phyloP scores from a whole-genome alignment of 1,140 invertebrate species.

The Drosophila neocordata region DNA sequence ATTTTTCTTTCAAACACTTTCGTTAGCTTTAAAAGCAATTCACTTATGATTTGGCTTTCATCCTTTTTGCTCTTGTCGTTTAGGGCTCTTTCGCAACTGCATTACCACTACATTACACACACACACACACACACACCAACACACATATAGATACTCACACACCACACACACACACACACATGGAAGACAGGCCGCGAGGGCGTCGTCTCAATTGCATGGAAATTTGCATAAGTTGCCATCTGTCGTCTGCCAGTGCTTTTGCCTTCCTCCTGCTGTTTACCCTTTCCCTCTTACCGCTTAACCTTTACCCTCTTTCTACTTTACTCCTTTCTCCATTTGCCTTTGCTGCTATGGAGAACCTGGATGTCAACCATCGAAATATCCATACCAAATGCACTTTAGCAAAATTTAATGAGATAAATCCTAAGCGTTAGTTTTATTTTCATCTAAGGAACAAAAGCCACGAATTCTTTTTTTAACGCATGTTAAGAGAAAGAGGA shows the following conservation, averaged over 20 bases:
- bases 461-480: not conserved
- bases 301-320: no score
- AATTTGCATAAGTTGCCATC: slow-evolving; percentile 78
- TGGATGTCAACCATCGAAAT: slow-evolving; percentile 12
- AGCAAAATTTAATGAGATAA: slow-evolving; percentile 52
- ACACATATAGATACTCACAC: not conserved
- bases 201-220: slow-evolving; percentile 72
- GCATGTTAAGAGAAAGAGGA: not conserved
- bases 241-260: slow-evolving; percentile 47
- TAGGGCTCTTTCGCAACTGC: slow-evolving; percentile 56
- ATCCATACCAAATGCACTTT: slow-evolving; percentile 7
- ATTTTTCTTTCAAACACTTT: slow-evolving; percentile 46
- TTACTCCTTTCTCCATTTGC: no score
- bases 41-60: slow-evolving; percentile 68
- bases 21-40: slow-evolving; percentile 68
- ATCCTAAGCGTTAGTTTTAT: slow-evolving; percentile 50
- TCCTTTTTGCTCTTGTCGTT: slow-evolving; percentile 62
- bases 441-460: not conserved
- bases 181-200: slow-evolving; percentile 45
- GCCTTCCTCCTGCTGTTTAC: not conserved
- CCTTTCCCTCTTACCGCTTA: no score
- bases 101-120: slow-evolving; percentile 66
- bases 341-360: slow-evolving; percentile 17
- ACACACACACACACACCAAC: slow-evolving; percentile 15
- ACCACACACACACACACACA: slow-evolving; percentile 9